Conservation (phyloP, 2,888 invertebrate genomes). For the Lordiphosa fenestrarum region DNA sequence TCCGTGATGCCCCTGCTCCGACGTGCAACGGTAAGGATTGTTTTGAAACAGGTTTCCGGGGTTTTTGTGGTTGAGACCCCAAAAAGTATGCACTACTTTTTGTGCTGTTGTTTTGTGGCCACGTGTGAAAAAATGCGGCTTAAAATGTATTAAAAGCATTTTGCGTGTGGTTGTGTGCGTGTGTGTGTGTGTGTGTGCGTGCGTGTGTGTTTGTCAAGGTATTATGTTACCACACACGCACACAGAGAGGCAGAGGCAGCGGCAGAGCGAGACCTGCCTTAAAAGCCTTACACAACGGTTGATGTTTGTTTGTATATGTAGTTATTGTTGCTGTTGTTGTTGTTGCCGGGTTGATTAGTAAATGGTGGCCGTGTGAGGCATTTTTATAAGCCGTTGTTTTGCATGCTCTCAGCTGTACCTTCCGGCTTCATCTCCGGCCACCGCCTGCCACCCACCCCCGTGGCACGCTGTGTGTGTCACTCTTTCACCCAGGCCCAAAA, state of each 20-base stretch:
- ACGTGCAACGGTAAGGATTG: slow-evolving; percentile 22
- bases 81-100: slow-evolving; percentile 17
- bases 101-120: slow-evolving; percentile 50
- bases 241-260: slow-evolving; percentile 2
- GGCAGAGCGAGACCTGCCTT: slow-evolving; percentile 14
- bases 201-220: slow-evolving; percentile 34
- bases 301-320: slow-evolving; percentile 17
- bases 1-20: slow-evolving; percentile 4
- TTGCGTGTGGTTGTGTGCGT: slow-evolving; percentile 39
- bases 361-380: slow-evolving; percentile 41
- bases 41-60: slow-evolving; percentile 28
- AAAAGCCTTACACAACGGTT: slow-evolving; percentile 57
- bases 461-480: slow-evolving; percentile 55
- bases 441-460: slow-evolving; percentile 48
- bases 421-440: slow-evolving; percentile 72
- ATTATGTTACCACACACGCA: slow-evolving; percentile 40
- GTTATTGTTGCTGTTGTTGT: slow-evolving; percentile 33
- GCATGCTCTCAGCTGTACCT: slow-evolving; percentile 43
- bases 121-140: slow-evolving; percentile 73
- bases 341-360: slow-evolving; percentile 65
- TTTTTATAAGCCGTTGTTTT: slow-evolving; percentile 68
- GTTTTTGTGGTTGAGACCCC: slow-evolving; percentile 28
- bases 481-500: slow-evolving; percentile 55
- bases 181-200: slow-evolving; percentile 4
- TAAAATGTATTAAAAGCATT: slow-evolving; percentile 71